Evolutionary conservation across 2,797 vertebrate species (phyloP).

Genomic region (Falco naumanni): DNA sequence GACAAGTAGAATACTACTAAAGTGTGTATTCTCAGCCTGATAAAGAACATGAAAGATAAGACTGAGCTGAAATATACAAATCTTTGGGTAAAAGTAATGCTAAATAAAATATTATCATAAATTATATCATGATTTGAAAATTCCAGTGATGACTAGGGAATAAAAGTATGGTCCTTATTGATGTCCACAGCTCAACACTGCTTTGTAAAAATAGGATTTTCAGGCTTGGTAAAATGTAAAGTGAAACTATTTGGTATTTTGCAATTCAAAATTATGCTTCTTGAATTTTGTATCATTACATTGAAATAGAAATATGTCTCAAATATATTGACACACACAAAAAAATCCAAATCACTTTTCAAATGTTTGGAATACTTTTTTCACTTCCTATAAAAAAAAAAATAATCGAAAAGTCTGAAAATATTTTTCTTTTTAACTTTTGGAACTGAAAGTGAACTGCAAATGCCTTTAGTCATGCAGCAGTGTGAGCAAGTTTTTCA

Average conservation of each 20-base stretch:
- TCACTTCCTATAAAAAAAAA: neutral
- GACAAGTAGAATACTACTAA: neutral
- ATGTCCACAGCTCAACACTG: neutral
- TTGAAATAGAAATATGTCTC: neutral
- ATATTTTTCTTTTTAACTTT: neutral
- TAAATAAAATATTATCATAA: neutral
- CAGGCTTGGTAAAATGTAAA: neutral
- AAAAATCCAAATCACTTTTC: neutral
- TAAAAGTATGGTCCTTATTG: neutral
- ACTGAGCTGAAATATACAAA: neutral
- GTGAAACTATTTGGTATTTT: neutral
- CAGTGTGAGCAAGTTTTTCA: neutral
- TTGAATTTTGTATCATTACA: neutral
- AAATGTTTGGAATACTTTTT: neutral
- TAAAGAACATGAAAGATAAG: neutral
- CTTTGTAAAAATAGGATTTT: neutral
- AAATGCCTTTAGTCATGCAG: neutral
- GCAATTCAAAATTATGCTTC: neutral
- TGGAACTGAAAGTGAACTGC: neutral
- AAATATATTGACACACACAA: neutral
- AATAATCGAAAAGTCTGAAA: neutral
- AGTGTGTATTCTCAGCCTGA: neutral
- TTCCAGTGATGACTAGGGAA: neutral
- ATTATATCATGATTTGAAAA: neutral
- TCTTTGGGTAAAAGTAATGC: neutral